Percentiles rank a stretch among this genome's conserved stretches.
Conservation (phyloP, 2,113 vertebrate species). For the Elgaria multicarinata region DNA sequence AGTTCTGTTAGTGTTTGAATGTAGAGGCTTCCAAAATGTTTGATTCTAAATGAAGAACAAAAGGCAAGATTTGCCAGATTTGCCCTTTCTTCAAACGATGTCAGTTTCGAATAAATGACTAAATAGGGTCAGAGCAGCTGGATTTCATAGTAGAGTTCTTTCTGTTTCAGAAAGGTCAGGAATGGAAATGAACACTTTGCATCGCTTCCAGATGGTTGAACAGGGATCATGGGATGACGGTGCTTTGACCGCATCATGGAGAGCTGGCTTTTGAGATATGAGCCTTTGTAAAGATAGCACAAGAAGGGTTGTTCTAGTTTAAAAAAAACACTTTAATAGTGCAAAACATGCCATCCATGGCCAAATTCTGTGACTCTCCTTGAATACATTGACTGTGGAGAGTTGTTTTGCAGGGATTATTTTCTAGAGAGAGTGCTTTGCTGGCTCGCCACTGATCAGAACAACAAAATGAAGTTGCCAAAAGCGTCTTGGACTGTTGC, state of each 20-base stretch:
- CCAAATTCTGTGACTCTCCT: conserved; percentile 1
- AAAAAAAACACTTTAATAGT: not conserved
- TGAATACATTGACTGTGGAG: not conserved
- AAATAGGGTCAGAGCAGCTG: conserved; percentile 33
- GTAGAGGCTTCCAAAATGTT: conserved; percentile 29
- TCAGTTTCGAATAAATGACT: conserved; percentile 33
- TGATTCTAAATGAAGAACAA: not conserved
- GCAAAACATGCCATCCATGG: not conserved
- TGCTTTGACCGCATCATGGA: conserved; percentile 23
- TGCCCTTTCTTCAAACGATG: conserved; percentile 17
- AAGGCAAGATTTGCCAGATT: conserved; percentile 26
- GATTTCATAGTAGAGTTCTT: conserved; percentile 38
- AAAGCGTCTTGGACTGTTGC: not conserved
- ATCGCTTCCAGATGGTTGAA: conserved; percentile 37
- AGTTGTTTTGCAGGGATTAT: not conserved
- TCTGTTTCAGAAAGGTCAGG: conserved; percentile 38
- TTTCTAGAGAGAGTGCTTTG: not conserved
- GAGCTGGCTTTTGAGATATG: conserved; percentile 18
- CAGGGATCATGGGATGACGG: conserved; percentile 13
- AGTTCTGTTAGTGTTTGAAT: conserved; percentile 7
- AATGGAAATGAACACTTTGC: conserved; percentile 37
- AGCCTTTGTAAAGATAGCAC: not conserved
- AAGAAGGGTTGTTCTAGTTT: not conserved
- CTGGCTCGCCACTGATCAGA: not conserved
- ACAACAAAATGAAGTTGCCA: not conserved